Percentiles rank a stretch among this genome's conserved stretches.
phyloP scores from a whole-genome alignment of 1,140 invertebrate genomes.

The Drosophila bocqueti region DNA sequence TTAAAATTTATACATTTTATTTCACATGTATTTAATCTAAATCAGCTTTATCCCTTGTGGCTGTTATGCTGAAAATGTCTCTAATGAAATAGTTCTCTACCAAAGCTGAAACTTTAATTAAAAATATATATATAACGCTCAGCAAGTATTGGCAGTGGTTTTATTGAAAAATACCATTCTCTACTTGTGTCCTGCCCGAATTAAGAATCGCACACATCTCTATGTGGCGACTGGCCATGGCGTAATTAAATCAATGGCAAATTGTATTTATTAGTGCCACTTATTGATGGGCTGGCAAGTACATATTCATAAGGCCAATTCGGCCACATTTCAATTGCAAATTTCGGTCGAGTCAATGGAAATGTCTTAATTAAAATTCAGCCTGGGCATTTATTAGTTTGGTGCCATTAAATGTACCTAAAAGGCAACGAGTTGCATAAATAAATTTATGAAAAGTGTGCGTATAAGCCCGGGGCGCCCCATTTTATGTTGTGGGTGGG shows the following conservation, averaged over 20 bases:
- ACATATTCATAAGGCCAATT: conserved; percentile 23
- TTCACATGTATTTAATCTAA: background rate
- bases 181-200: background rate
- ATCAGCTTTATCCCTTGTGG: background rate
- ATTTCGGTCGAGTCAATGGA: conserved; percentile 12
- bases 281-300: conserved; percentile 12
- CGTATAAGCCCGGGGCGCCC: conserved; percentile 40
- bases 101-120: conserved; percentile 53
- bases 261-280: conserved; percentile 29
- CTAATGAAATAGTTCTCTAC: conserved; percentile 57
- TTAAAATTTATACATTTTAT: background rate
- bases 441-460: conserved; percentile 72
- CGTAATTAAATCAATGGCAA: conserved; percentile 34
- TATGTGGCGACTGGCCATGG: conserved; percentile 1
- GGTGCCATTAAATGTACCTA: conserved; percentile 43
- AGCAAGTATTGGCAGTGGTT: conserved; percentile 2
- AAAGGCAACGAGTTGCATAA: conserved; percentile 45
- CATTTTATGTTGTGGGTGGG: conserved; percentile 44
- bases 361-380: conserved; percentile 60
- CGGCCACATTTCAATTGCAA: conserved; percentile 39
- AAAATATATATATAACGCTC: conserved; percentile 18
- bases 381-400: conserved; percentile 44
- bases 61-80: conserved; percentile 27
- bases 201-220: conserved; percentile 14
- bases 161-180: conserved; percentile 38